Percentiles rank a stretch among this genome's conserved stretches.
phyloP scores from a whole-genome alignment of 2,888 invertebrate genomes.

The Melinaea marsaeus region DNA sequence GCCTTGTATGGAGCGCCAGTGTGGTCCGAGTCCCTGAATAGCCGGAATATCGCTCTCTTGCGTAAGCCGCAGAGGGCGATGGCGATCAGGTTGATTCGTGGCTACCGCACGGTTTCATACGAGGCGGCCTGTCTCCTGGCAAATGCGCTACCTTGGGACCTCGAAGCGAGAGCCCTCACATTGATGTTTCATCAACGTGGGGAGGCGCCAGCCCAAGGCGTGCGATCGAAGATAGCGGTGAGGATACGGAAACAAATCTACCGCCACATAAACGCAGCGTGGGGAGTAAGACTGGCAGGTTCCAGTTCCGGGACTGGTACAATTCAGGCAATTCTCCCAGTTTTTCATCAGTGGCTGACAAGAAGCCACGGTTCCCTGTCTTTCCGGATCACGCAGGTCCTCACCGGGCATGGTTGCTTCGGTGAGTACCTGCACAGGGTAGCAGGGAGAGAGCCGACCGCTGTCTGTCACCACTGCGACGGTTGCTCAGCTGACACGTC shows the following conservation, averaged over 20 bases:
- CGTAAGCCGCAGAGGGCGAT: neutral
- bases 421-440: neutral
- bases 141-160: neutral
- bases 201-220: too few relatives aligned
- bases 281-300: neutral
- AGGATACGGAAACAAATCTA: too few relatives aligned
- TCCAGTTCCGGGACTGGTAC: neutral
- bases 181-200: too few relatives aligned
- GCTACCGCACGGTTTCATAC: neutral
- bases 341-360: too few relatives aligned
- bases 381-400: too few relatives aligned
- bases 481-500: too few relatives aligned
- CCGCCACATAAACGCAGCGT: neutral
- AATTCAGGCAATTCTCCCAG: neutral
- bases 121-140: neutral
- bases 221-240: too few relatives aligned
- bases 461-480: neutral
- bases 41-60: neutral
- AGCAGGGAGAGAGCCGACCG: neutral
- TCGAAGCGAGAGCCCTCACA: neutral
- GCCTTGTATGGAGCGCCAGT: constrained; percentile 10
- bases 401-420: too few relatives aligned
- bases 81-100: neutral
- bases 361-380: too few relatives aligned
- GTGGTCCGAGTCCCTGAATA: constrained; percentile 5